Evolutionary conservation across 2,113 vertebrate species (phyloP).

Genomic region (Crotophaga sulcirostris): DNA sequence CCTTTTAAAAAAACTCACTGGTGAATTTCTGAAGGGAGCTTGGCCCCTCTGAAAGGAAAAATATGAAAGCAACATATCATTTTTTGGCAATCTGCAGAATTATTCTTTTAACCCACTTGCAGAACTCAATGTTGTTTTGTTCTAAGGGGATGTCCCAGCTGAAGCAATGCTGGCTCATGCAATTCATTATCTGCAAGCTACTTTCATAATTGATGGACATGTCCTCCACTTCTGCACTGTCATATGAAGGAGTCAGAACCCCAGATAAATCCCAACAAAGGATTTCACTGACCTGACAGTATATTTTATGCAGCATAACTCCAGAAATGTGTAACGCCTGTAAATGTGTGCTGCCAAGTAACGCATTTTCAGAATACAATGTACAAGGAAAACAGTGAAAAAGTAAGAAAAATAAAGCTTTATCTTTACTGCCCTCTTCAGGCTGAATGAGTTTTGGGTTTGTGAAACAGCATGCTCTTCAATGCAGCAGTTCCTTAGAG

Average conservation of each 20-base stretch:
- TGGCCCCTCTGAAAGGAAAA: conserved; percentile 15
- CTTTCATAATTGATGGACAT: not conserved
- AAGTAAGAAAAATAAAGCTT: conserved; percentile 41
- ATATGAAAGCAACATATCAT: not conserved
- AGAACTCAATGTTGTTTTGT: not conserved
- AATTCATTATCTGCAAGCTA: not conserved
- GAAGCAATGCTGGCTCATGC: not conserved
- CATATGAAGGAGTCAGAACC: conserved; percentile 16
- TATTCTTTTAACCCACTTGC: not conserved
- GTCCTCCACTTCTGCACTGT: conserved; percentile 27
- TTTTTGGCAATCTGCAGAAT: conserved; percentile 12
- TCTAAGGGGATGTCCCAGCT: not conserved
- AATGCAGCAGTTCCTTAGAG: not conserved
- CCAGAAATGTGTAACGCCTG: conserved; percentile 60
- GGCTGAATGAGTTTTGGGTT: not conserved
- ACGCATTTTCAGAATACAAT: conserved; percentile 13
- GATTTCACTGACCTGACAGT: conserved; percentile 63
- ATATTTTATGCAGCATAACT: conserved; percentile 42
- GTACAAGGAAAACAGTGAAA: not conserved
- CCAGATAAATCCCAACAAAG: conserved; percentile 60
- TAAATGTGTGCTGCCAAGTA: conserved; percentile 33
- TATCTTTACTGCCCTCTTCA: conserved; percentile 77
- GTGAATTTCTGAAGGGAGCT: not conserved
- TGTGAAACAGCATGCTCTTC: not conserved
- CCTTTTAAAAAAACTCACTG: not conserved